phyloP scores from a whole-genome alignment of 2,888 invertebrate species.

The Sarcophaga subvicina region DNA sequence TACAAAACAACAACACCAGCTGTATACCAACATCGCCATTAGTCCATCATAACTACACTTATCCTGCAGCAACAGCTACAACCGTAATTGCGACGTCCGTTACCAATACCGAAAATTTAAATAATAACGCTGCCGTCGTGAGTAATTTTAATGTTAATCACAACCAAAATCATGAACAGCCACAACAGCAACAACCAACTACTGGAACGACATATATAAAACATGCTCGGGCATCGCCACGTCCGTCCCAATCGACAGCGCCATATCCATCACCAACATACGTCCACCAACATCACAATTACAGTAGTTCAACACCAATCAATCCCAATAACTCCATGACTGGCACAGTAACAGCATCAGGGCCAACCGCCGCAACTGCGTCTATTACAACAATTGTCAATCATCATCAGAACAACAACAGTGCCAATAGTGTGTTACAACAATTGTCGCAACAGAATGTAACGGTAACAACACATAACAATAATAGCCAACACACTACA shows the following conservation, averaged over 20 bases:
- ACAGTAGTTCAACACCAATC: slow-evolving; percentile 77
- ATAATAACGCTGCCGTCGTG: slow-evolving; percentile 45
- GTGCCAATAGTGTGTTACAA: slow-evolving; percentile 79
- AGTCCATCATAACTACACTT: slow-evolving; percentile 81
- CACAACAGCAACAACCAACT: slow-evolving; percentile 73
- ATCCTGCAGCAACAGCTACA: slow-evolving; percentile 74
- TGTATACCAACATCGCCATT: slow-evolving; percentile 81
- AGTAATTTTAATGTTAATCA: slow-evolving; percentile 68
- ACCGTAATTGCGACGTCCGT: slow-evolving; percentile 71
- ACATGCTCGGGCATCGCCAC: slow-evolving; percentile 87
- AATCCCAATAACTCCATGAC: slow-evolving; percentile 72
- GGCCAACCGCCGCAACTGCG: slow-evolving; percentile 71
- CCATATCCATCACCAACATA: slow-evolving; percentile 81
- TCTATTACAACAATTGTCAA: slow-evolving; percentile 68
- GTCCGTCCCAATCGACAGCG: slow-evolving; percentile 84
- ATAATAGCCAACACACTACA: slow-evolving; percentile 60
- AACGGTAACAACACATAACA: slow-evolving; percentile 78
- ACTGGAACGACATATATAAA: slow-evolving; percentile 83
- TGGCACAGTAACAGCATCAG: slow-evolving; percentile 38
- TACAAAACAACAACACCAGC: slow-evolving; percentile 77
- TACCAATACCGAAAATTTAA: slow-evolving; percentile 69
- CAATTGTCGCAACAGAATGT: slow-evolving; percentile 80
- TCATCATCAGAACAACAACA: slow-evolving; percentile 72
- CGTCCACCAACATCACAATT: slow-evolving; percentile 79
- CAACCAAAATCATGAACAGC: slow-evolving; percentile 68